Base-by-base conservation (phyloP, 2,113 vertebrate species). In the Alethe diademata region DNA sequence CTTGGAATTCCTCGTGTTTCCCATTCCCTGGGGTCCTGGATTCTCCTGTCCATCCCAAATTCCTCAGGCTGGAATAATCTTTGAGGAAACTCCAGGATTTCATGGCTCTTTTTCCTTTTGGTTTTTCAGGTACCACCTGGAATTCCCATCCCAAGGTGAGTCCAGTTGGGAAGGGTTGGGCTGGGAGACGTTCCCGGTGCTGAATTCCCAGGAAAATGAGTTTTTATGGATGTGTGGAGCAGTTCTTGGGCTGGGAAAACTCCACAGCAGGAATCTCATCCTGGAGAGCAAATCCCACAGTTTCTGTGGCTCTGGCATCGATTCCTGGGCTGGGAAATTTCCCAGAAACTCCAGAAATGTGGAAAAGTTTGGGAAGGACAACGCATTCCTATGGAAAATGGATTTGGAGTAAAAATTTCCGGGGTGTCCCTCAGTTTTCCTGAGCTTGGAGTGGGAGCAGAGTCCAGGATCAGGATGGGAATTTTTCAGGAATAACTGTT, bases 121-220 rank as follows among this genome's bases (percentile, higher is more conserved):
- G 4, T 90, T n/a, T 98, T 98, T 67, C 64, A 98, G 98, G 92
- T 98, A 98, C 82, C 91, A 25, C 19, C 97, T 97, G 97, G 97
- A 97, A 62, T 94, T 97, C 85, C 90, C 94, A 19, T 51, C 90
- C 25, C 96, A 20, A 96, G 98, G 98, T 98, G 92, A 98, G 98
- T 79, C 35, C n/a, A 6, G 2, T 12, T 42, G 76, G 82, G 45
- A 60, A 36, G 28, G 42, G 26, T 7, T 43, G 75, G 78, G 1
- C 0, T 9, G 47, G 47, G 2, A 12, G 9, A 6, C 0, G 9
- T 5, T 48, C 57, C 31, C 9, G 6, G 2, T 1, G 57, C 17
- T 6, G 8, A 24, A 40, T 33, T 33, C n/a, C 7, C 19, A 4
- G 24, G 31, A 18, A 36, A 18, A 40, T 5, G 26, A 20, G 10